These are phyloP conservation scores for Arrhopalites spinosus DNA, from an alignment of 2,888 invertebrate genomes.

Conservation along the genomic window DNA sequence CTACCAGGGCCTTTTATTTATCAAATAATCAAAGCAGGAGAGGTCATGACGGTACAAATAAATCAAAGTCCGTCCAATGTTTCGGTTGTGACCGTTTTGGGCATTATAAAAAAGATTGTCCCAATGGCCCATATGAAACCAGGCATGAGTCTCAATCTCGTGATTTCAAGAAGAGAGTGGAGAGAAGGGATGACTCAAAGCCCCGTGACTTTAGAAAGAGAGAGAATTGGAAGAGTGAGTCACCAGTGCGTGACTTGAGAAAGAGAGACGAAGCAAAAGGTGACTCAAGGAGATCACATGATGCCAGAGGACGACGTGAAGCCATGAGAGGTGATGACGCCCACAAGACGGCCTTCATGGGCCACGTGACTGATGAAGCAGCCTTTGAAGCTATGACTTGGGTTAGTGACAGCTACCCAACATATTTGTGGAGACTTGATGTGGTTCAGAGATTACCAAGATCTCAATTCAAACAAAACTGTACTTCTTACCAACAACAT, in stretches of 20 bases:
- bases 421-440: background rate
- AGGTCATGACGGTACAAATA: no score
- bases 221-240: background rate
- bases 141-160: no score
- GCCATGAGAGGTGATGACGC: background rate
- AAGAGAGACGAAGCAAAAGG: background rate
- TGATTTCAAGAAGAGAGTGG: background rate
- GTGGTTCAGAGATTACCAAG: background rate
- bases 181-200: background rate
- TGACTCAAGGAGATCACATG: background rate
- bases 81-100: background rate
- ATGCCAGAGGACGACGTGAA: background rate
- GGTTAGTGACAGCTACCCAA: conserved; percentile 1
- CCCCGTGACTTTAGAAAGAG: background rate
- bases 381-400: background rate
- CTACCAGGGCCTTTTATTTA: background rate
- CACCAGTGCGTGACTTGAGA: background rate
- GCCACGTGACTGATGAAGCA: background rate
- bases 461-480: no score
- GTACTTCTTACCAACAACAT: background rate
- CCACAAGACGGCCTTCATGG: background rate
- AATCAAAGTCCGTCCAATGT: conserved; percentile 4
- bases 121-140: background rate
- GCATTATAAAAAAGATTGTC: conserved; percentile 4
- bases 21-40: background rate